Conservation (phyloP, 2,888 invertebrate genomes). For the Ectemnius cavifrons region DNA sequence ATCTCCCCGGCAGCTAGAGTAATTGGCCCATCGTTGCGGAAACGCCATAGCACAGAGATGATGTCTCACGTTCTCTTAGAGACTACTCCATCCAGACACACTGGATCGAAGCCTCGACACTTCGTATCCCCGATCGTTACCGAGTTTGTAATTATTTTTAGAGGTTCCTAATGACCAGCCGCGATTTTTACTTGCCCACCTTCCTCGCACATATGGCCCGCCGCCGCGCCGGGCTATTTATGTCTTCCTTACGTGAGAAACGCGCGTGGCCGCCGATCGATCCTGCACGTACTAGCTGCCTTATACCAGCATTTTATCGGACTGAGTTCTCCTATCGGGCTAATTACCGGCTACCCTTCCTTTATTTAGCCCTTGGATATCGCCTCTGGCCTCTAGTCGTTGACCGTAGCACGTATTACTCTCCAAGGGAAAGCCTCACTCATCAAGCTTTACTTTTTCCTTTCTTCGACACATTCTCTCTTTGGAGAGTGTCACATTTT, state of each 20-base stretch:
- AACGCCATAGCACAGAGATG: slow-evolving; percentile 19
- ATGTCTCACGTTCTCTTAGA: slow-evolving; percentile 20
- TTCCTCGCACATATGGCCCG: too few relatives aligned
- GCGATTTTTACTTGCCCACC: slow-evolving; percentile 1
- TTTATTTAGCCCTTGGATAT: too few relatives aligned
- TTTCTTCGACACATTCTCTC: background rate
- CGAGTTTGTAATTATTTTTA: background rate
- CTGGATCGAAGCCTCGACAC: slow-evolving; percentile 9
- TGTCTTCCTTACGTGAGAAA: background rate
- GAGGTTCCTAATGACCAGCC: background rate
- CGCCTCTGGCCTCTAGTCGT: too few relatives aligned
- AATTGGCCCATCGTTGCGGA: slow-evolving; percentile 51
- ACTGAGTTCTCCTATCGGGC: slow-evolving; percentile 1
- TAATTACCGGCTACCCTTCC: background rate
- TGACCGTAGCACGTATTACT: too few relatives aligned
- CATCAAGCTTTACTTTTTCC: background rate
- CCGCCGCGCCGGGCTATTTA: background rate
- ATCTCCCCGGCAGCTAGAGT: slow-evolving; percentile 36
- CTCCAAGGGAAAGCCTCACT: too few relatives aligned
- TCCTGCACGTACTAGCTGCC: background rate
- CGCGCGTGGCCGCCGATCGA: background rate
- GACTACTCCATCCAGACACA: background rate
- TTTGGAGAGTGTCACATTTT: background rate
- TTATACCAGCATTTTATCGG: slow-evolving; percentile 1
- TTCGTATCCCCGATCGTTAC: background rate